Percentiles rank a stretch among this genome's conserved stretches.
Evolutionary conservation across 1,140 invertebrate species (phyloP).

Genomic region (Tetramorium simillimum): DNA sequence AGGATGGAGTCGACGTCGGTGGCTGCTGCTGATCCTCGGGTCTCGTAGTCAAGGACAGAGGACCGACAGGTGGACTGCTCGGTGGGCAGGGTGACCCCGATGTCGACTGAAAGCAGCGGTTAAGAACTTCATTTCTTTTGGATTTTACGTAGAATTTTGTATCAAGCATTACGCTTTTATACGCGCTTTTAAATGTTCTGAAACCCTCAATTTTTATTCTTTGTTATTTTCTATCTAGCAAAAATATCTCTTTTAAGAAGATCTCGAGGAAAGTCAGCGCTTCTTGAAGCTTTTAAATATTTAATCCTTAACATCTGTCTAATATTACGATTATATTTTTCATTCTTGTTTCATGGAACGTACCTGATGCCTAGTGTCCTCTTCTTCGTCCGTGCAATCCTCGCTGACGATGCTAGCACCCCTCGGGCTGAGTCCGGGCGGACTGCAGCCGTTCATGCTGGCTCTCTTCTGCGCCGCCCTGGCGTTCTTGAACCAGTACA

Average conservation of each 20-base stretch:
- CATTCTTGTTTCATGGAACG: background rate
- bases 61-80: conserved; percentile 87
- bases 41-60: conserved; percentile 88
- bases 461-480: conserved; percentile 97
- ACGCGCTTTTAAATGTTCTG: background rate
- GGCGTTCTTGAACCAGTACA: conserved; percentile 99
- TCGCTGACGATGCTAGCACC: conserved; percentile 84
- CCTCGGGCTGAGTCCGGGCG: conserved; percentile 82
- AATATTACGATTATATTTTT: background rate
- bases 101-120: conserved; percentile 76
- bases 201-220: background rate
- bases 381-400: conserved; percentile 84
- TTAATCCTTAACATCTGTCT: background rate
- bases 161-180: background rate
- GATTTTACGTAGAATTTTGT: background rate
- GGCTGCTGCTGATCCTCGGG: conserved; percentile 81
- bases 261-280: background rate
- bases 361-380: conserved; percentile 83
- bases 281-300: background rate
- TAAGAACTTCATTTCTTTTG: background rate
- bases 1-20: conserved; percentile 76
- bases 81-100: conserved; percentile 85
- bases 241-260: background rate
- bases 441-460: conserved; percentile 84
- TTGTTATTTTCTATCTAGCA: background rate